Evolutionary conservation across 1,140 invertebrate genomes (phyloP).

Genomic region (Heliconius eleuchia): DNA sequence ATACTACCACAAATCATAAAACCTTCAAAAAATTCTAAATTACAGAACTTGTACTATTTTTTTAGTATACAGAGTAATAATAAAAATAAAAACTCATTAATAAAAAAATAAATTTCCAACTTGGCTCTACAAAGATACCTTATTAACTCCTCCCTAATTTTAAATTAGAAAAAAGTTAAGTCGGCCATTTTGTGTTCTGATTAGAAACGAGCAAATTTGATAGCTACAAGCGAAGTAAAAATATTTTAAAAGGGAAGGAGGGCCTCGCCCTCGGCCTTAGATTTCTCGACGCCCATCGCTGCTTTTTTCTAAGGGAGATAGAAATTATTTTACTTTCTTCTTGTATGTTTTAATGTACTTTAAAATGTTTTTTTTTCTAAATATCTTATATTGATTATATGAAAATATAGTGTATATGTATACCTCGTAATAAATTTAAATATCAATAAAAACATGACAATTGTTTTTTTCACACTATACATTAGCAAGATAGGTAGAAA

Average conservation of each 20-base stretch:
- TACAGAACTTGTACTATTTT: not conserved
- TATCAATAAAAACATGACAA: no score
- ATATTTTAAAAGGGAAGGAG: slow-evolving; percentile 52
- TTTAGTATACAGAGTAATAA: not conserved
- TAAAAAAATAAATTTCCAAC: not conserved
- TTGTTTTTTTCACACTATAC: no score
- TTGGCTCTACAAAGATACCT: not conserved
- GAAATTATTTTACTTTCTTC: no score
- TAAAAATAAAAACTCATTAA: not conserved
- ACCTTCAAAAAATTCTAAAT: no score
- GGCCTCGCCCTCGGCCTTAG: slow-evolving; percentile 37
- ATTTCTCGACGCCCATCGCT: slow-evolving; percentile 67
- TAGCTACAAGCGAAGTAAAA: slow-evolving; percentile 45
- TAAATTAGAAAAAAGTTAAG: slow-evolving; percentile 23
- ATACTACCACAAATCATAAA: no score
- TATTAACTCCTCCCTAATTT: not conserved
- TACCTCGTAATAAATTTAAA: no score
- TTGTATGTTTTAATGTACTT: no score
- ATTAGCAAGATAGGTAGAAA: no score
- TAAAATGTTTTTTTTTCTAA: no score
- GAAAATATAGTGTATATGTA: no score
- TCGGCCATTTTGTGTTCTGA: slow-evolving; percentile 34
- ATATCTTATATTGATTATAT: no score
- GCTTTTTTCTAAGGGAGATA: slow-evolving; percentile 62
- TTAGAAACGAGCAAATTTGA: slow-evolving; percentile 33